phyloP scores from a whole-genome alignment of 2,888 invertebrate species.

The Cotesia congregata region DNA sequence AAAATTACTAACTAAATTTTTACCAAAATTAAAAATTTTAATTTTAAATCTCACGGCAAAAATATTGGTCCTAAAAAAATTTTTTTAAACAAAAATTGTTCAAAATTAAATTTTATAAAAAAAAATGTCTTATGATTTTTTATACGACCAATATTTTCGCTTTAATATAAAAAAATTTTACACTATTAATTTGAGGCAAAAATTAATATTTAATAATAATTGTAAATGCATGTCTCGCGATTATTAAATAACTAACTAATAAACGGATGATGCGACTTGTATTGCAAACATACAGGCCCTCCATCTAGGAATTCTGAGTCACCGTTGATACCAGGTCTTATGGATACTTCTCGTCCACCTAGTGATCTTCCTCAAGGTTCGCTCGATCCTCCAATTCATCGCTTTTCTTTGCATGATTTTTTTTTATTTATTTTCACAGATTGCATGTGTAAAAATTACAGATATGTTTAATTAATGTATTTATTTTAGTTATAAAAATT shows the following conservation, averaged over 20 bases:
- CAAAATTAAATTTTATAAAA: too few relatives aligned
- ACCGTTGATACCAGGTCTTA: slow-evolving; percentile 77
- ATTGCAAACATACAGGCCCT: slow-evolving; percentile 73
- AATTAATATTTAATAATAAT: not conserved
- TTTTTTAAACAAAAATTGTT: too few relatives aligned
- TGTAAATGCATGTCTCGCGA: slow-evolving; percentile 1
- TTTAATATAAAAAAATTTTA: too few relatives aligned
- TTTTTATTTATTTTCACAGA: slow-evolving; percentile 37
- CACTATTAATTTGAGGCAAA: not conserved
- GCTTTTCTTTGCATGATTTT: slow-evolving; percentile 36
- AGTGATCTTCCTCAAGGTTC: slow-evolving; percentile 73
- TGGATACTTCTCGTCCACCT: slow-evolving; percentile 75
- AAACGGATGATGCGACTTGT: slow-evolving; percentile 19
- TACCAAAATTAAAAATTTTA: too few relatives aligned
- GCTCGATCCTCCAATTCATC: slow-evolving; percentile 43
- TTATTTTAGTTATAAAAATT: slow-evolving; percentile 31
- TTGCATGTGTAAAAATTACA: too few relatives aligned
- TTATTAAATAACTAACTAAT: slow-evolving; percentile 11
- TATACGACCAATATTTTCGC: too few relatives aligned
- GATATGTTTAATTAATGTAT: slow-evolving; percentile 12
- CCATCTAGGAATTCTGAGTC: slow-evolving; percentile 78
- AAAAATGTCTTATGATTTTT: too few relatives aligned
- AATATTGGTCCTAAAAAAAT: too few relatives aligned
- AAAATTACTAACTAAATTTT: too few relatives aligned
- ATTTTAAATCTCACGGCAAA: too few relatives aligned